Evolutionary conservation across 2,797 vertebrate genomes (phyloP), one percentile per base, ranked within the genome.

Genomic region (Thaleichthys pacificus): DNA sequence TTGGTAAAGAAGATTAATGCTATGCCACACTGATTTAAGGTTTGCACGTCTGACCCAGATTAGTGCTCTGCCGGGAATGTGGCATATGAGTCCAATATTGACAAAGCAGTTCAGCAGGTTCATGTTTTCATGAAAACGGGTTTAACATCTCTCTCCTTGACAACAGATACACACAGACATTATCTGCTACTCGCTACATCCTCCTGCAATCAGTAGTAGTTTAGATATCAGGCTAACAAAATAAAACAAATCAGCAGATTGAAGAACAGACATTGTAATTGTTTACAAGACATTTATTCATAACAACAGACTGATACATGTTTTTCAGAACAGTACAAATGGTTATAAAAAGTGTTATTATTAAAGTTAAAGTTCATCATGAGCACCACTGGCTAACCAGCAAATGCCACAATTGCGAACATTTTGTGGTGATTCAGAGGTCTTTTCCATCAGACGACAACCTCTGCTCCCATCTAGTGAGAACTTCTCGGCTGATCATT

Each of bases 391-490:
- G 38, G 38, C 11, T 42, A 42, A 11, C 38, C 38, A 42, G 38
- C 38, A 42, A 42, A 42, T 9, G 38, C 38, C 11, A 42, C 38
- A 42, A 11, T 42, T 42, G 38, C 11, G 9, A 42, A 42, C 38
- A 42, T 42, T 42, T 42, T 2, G 11, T 42, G 11, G 38, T 3
- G 42, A 47, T 14, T 47, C 11, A 12, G 42, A 47, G 8, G 35
- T 38, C 12, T 14, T 47, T 47, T 14, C 9, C 42, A 32, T 69
- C 68, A n/a, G 71, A 77, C 71, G 49, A 60, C 19, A 38, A 78
- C 69, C 38, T 68, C 74, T 73, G 78, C 83, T 74, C 66, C 64
- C n/a, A 21, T 24, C 5, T 66, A 42, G 64, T 8, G 21, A 47
- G n/a, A 21, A 24, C 21, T 5, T 38, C 15, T 9, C 38, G 15